Base-by-base conservation (phyloP, 2,888 invertebrate species). In the Euproctis similis region DNA sequence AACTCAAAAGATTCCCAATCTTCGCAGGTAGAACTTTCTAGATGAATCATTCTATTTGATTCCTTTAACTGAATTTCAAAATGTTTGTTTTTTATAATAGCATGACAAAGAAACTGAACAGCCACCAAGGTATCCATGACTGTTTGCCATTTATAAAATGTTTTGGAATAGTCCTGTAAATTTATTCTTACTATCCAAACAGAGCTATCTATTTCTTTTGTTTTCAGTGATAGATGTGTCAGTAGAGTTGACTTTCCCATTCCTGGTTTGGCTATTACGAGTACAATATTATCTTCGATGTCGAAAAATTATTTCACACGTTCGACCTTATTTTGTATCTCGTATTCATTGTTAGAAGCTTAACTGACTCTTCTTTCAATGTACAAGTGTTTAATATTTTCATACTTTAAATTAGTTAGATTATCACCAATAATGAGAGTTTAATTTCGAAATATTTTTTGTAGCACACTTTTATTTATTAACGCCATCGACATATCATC, bases 161-260 rank as follows among this genome's bases (percentile, higher is more conserved):
- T 23, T 26, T 18, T 14, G 6, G 26, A 31, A 8, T 26, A 8
- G 10, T 31, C 21, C 17, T 26, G 8, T 19, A 31, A 30, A 9
- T 42, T 38, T 5, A 36, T 36, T 18, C 39, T 23, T 18, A 28
- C 20, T 29, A 42, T 31, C 42, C 42, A 42, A 9, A 24, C 12
- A 4, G 8, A 13, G 2, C 18, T 32, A 24, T 30, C 13, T 1
- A 18, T 6, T 16, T 20, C 12, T 24, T 39, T 42, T 3, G 34
- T 36, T 20, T 13, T 28, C 8, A 39, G 5, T 2, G 42, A 36
- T 23, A 42, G 24, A 19, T 39, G 39, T 8, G 36, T 42, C 2
- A 42, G 26, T 7, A 38, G 20, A 1, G 32, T 39, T 5, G 42
- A 42, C 24, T 42, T 42, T 1, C 42, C 42, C 38, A 39, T 42